Percentiles rank a stretch among this genome's conserved stretches.
Evolutionary conservation across 2,113 vertebrate genomes (phyloP).

Genomic region (Electrona antarctica): DNA sequence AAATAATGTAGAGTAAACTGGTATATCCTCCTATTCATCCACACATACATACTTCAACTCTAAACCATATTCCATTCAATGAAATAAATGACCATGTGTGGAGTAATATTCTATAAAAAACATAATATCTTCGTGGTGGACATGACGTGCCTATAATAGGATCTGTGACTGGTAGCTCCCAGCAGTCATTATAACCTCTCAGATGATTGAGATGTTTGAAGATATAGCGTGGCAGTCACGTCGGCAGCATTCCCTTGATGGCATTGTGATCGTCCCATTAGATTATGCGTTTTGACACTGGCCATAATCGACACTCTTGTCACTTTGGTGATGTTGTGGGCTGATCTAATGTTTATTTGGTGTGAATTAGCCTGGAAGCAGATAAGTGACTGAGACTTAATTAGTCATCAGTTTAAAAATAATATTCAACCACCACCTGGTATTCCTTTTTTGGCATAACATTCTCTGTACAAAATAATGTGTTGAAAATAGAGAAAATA

Average conservation of each 20-base stretch:
- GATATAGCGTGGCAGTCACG: slow-evolving; percentile 20
- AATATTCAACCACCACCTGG: too few relatives aligned
- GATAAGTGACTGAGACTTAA: too few relatives aligned
- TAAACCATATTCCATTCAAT: neutral
- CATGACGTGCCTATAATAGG: neutral
- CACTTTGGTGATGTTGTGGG: neutral
- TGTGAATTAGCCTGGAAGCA: neutral
- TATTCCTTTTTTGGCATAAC: neutral
- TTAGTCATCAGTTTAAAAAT: too few relatives aligned
- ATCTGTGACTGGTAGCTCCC: neutral
- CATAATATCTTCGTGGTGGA: neutral
- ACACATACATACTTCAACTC: neutral
- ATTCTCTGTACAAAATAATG: neutral
- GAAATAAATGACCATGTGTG: neutral
- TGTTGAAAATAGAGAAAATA: neutral
- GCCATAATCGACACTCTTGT: neutral
- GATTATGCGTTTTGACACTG: neutral
- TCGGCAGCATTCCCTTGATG: neutral
- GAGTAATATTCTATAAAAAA: neutral
- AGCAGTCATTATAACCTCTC: slow-evolving; percentile 8
- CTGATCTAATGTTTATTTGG: neutral
- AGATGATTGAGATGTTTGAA: slow-evolving; percentile 9
- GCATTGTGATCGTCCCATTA: slow-evolving; percentile 1
- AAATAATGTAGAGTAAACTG: too few relatives aligned
- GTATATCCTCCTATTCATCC: slow-evolving; percentile 4